Conservation (phyloP, 2,797 vertebrate species). For the Xerus rutilus region DNA sequence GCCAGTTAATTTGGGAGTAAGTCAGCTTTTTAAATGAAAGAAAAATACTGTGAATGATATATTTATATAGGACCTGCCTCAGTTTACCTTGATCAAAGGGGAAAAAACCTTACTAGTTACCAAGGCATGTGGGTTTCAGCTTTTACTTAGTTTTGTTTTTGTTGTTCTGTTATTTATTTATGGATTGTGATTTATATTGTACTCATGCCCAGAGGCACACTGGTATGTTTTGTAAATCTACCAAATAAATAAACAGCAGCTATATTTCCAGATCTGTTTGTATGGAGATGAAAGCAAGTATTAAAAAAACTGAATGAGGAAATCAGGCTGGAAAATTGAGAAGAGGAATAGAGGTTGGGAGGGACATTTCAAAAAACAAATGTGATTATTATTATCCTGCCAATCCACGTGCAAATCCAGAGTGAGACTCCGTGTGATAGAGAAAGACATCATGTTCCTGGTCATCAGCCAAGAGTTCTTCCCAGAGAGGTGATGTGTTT, state of each 20-base stretch:
- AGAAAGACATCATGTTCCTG: not conserved
- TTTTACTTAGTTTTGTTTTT: slow-evolving; percentile 39
- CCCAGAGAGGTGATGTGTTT: not conserved
- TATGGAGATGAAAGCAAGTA: slow-evolving; percentile 59
- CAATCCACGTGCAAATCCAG: not conserved
- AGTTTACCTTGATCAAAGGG: not conserved
- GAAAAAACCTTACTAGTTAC: not conserved
- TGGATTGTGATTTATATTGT: slow-evolving; percentile 60
- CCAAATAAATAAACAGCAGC: slow-evolving; percentile 68
- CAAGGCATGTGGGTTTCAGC: not conserved
- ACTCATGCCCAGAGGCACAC: slow-evolving; percentile 69
- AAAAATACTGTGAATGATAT: not conserved
- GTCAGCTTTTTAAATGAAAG: slow-evolving; percentile 25
- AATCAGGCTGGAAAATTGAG: slow-evolving; percentile 49
- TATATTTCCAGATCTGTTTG: slow-evolving; percentile 59
- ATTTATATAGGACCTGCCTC: not conserved
- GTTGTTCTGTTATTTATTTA: slow-evolving; percentile 39
- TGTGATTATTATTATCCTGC: slow-evolving; percentile 5
- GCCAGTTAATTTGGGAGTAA: not conserved
- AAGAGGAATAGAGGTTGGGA: not conserved
- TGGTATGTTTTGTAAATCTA: slow-evolving; percentile 64
- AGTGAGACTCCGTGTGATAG: not conserved
- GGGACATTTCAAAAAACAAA: slow-evolving; percentile 1
- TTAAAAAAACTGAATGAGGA: not conserved
- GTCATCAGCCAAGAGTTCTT: not conserved